Evolutionary conservation across 2,888 invertebrate genomes (phyloP).

Genomic region (Fissipunctia ypsillon): DNA sequence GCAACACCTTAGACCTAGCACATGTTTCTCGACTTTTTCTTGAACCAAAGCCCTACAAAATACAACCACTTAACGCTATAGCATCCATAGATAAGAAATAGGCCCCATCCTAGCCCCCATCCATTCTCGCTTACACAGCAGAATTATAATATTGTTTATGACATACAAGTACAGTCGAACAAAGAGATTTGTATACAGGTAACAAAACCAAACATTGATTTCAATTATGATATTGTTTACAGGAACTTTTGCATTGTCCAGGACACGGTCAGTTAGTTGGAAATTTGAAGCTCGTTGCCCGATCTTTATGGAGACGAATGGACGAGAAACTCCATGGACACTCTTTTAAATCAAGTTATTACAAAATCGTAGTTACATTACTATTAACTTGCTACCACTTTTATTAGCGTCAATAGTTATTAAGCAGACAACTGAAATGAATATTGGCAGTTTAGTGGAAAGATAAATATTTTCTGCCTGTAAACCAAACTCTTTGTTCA

Average conservation of each 20-base stretch:
- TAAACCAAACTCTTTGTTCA: neutral
- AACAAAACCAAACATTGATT: neutral
- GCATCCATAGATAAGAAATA: too few relatives aligned
- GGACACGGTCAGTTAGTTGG: neutral
- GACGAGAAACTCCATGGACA: too few relatives aligned
- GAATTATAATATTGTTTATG: constrained; percentile 35
- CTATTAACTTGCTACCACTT: neutral
- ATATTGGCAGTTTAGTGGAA: neutral
- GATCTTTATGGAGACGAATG: neutral
- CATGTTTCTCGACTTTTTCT: neutral
- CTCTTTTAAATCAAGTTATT: too few relatives aligned
- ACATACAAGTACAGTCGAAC: constrained; percentile 2
- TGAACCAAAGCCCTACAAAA: neutral
- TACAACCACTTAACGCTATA: neutral
- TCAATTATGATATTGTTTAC: too few relatives aligned
- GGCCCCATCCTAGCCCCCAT: too few relatives aligned
- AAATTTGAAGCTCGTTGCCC: neutral
- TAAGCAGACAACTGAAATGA: neutral
- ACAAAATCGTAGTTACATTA: neutral
- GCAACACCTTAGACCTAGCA: neutral
- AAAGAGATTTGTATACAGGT: neutral
- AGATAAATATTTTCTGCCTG: neutral
- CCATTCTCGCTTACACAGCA: constrained; percentile 32
- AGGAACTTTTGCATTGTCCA: too few relatives aligned
- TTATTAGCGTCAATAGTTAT: too few relatives aligned